phyloP scores from a whole-genome alignment of 1,140 invertebrate species.

The Zaprionus kolodkinae region DNA sequence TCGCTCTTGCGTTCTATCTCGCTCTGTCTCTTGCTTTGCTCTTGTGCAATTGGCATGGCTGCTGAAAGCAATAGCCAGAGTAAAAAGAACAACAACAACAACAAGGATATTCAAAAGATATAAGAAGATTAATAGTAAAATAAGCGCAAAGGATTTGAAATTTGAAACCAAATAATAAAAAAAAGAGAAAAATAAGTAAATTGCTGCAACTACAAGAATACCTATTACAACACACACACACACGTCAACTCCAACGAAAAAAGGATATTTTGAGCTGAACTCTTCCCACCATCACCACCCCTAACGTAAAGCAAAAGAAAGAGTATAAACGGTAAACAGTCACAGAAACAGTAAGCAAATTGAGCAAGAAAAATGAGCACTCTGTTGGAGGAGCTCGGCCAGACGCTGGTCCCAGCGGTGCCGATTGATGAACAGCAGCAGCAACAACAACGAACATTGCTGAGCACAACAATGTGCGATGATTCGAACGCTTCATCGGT shows the following conservation, averaged over 20 bases:
- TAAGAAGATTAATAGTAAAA: constrained; percentile 30
- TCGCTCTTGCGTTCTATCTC: constrained; percentile 1
- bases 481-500: constrained; percentile 59
- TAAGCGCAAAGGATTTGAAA: constrained; percentile 39
- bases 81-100: constrained; percentile 19
- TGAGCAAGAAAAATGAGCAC: constrained; percentile 34
- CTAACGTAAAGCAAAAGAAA: not conserved
- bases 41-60: constrained; percentile 43
- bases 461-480: constrained; percentile 49
- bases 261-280: constrained; percentile 8
- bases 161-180: constrained; percentile 11
- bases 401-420: constrained; percentile 25
- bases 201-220: not conserved
- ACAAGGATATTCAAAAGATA: constrained; percentile 35
- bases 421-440: constrained; percentile 30
- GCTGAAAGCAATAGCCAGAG: constrained; percentile 19
- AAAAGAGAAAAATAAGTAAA: constrained; percentile 12
- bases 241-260: constrained; percentile 1
- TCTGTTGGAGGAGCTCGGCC: constrained; percentile 46
- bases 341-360: not conserved
- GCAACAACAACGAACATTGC: constrained; percentile 5
- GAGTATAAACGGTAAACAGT: not conserved
- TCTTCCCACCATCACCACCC: constrained; percentile 13
- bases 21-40: not conserved
- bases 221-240: not conserved